Conservation (phyloP, 2,113 vertebrate genomes). For the Chloroceryle aenea region DNA sequence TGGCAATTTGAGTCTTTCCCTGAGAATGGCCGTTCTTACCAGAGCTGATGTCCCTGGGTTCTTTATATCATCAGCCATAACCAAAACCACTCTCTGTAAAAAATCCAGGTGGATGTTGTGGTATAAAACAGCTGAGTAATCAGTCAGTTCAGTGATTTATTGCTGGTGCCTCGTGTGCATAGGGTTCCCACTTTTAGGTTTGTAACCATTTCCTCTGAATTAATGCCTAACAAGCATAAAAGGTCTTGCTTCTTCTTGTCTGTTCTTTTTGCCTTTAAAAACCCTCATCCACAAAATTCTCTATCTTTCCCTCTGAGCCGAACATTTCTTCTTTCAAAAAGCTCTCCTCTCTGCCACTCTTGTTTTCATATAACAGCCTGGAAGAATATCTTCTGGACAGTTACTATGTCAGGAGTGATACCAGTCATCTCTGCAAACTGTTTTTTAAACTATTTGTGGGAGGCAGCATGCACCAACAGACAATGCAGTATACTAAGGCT, state of each 20-base stretch:
- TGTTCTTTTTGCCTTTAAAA: not conserved
- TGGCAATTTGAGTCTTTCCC: not conserved
- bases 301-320: not conserved
- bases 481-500: not conserved
- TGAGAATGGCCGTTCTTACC: not conserved
- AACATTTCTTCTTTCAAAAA: not conserved
- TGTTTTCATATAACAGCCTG: not conserved
- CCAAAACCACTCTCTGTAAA: not conserved
- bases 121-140: not conserved
- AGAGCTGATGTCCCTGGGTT: not conserved
- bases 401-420: not conserved
- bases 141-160: not conserved
- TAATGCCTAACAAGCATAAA: not conserved
- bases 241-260: not conserved
- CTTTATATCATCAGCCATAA: not conserved
- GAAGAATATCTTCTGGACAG: not conserved
- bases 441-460: not conserved
- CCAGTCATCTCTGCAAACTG: not conserved
- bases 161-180: not conserved
- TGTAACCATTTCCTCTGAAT: not conserved
- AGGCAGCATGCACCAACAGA: not conserved
- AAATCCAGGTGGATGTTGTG: not conserved
- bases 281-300: not conserved
- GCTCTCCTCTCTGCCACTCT: not conserved
- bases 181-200: not conserved